These are phyloP conservation scores for Lampropteryx suffumata DNA, from an alignment of 2,888 invertebrate species.

Conservation along the genomic window DNA sequence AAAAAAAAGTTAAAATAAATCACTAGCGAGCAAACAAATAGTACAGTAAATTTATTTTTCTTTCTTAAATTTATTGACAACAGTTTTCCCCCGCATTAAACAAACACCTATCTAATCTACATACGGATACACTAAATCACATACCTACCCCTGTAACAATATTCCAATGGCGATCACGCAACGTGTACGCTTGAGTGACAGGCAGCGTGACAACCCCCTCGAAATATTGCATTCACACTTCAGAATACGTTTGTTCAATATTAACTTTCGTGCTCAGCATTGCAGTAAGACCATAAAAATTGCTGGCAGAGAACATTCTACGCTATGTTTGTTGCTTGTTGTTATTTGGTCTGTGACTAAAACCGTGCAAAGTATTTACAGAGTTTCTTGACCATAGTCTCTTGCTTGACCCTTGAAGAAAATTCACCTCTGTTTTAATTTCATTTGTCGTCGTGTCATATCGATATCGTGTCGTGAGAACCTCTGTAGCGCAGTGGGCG, in stretches of 20 bases:
- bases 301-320: neutral
- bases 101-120: conserved; percentile 16
- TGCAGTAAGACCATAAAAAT: conserved; percentile 19
- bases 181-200: conserved; percentile 56
- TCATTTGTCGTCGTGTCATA: no score
- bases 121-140: conserved; percentile 20
- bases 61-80: neutral
- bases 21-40: no score
- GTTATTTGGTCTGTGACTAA: neutral
- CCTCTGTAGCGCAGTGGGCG: no score
- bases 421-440: no score
- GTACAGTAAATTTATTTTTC: no score
- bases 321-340: neutral
- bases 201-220: conserved; percentile 49
- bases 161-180: conserved; percentile 65
- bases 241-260: conserved; percentile 35
- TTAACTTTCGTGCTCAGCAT: conserved; percentile 33
- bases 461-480: no score
- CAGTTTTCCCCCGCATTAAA: conserved; percentile 3
- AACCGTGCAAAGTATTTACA: no score
- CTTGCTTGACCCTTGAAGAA: no score
- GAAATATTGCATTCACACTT: conserved; percentile 58
- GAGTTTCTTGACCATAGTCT: no score
- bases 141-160: conserved; percentile 34
- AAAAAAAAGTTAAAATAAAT: no score